A percentile compares a stretch with the other conserved stretches of the same genome.
phyloP scores from a whole-genome alignment of 2,113 vertebrate genomes.

The Urocynchramus pylzowi region DNA sequence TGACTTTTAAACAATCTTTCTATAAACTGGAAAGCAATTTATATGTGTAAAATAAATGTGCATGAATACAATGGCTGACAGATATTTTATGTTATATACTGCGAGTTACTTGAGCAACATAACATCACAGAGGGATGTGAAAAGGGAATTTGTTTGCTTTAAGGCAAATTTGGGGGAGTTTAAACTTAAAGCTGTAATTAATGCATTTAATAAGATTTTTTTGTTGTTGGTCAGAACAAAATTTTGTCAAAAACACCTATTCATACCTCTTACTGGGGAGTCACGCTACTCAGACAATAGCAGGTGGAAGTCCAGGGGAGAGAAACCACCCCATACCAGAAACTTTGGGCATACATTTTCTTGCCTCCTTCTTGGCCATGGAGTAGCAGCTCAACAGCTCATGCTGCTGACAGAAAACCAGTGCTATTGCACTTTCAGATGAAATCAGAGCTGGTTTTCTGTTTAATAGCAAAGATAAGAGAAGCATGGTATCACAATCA shows the following conservation, averaged over 20 bases:
- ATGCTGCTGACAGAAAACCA: background rate
- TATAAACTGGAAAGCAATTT: conserved; percentile 32
- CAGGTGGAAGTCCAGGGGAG: background rate
- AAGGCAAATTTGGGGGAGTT: background rate
- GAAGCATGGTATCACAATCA: background rate
- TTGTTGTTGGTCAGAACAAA: background rate
- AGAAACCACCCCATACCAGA: background rate
- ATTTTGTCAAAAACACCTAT: background rate
- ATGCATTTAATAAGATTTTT: background rate
- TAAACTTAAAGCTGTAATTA: background rate
- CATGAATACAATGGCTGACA: background rate
- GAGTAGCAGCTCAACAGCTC: background rate
- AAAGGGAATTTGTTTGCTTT: background rate
- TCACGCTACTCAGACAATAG: accelerated
- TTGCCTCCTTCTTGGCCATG: background rate
- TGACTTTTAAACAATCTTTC: conserved; percentile 40
- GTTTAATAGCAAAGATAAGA: background rate
- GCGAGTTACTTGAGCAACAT: background rate
- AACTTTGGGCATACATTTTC: background rate
- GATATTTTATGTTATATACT: background rate
- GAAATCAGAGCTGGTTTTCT: background rate
- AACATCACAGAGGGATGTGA: background rate
- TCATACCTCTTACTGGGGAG: background rate
- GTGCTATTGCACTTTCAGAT: background rate
- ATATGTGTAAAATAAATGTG: conserved; percentile 19